A percentile compares a stretch with the other conserved stretches of the same genome.
phyloP scores from a whole-genome alignment of 2,797 vertebrate species.

The Typhlichthys eigenmanni region DNA sequence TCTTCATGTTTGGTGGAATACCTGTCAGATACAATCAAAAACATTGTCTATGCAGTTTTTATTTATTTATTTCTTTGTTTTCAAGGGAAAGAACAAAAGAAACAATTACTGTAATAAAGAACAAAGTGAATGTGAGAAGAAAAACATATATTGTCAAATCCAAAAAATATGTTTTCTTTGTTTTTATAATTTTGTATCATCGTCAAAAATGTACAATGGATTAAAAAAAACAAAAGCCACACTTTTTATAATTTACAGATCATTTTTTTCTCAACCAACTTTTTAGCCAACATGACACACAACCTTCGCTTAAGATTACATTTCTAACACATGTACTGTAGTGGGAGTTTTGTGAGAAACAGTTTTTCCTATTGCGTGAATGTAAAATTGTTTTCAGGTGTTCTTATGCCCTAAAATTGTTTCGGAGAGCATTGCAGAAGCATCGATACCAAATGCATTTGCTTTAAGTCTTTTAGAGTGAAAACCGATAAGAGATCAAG shows the following conservation, averaged over 20 bases:
- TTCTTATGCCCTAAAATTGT: conserved; percentile 11
- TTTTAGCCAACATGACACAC: conserved; percentile 73
- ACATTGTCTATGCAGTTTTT: conserved; percentile 61
- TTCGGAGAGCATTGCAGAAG: conserved; percentile 35
- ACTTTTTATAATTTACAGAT: conserved; percentile 86
- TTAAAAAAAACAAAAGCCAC: conserved; percentile 81
- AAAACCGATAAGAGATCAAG: conserved; percentile 28
- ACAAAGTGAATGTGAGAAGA: conserved; percentile 89
- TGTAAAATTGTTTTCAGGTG: conserved; percentile 14
- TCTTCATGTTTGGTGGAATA: background rate
- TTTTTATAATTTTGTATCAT: conserved; percentile 74
- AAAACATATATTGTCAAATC: conserved; percentile 89
- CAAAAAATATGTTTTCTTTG: conserved; percentile 80
- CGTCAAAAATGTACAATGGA: conserved; percentile 87
- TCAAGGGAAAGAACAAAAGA: conserved; percentile 91
- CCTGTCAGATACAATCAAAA: conserved; percentile 2
- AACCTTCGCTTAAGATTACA: background rate
- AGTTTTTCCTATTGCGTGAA: conserved; percentile 28
- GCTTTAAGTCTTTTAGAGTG: conserved; percentile 29
- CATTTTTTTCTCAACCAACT: conserved; percentile 85
- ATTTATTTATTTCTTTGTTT: conserved; percentile 82
- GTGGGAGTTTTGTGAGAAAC: conserved; percentile 19
- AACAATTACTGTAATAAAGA: conserved; percentile 80
- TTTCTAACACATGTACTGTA: conserved; percentile 41
- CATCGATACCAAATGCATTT: conserved; percentile 21